Evolutionary conservation across 2,113 vertebrate genomes (phyloP).

Genomic region (Chaetops frenatus): DNA sequence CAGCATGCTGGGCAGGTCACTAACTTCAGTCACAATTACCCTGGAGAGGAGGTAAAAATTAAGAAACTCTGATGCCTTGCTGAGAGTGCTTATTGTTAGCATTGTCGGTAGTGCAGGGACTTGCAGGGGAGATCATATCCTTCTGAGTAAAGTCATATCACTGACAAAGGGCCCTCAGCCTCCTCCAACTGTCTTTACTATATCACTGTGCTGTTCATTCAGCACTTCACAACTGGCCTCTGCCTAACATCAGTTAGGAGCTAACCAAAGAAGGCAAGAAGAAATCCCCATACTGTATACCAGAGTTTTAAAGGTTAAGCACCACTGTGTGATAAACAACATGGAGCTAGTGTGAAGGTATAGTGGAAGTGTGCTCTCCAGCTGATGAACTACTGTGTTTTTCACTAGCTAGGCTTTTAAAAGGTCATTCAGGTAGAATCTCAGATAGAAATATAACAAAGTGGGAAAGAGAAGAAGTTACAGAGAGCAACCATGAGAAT

Average conservation of each 20-base stretch:
- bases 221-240: neutral
- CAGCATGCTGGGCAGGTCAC: neutral
- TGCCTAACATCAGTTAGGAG: neutral
- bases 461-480: neutral
- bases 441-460: neutral
- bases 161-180: neutral
- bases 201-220: neutral
- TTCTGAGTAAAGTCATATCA: neutral
- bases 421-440: neutral
- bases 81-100: neutral
- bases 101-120: neutral
- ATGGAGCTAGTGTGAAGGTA: rapidly evolving
- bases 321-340: neutral
- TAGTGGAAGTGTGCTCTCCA: neutral
- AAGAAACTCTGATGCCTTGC: neutral
- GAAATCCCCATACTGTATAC: neutral
- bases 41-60: neutral
- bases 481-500: neutral
- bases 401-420: neutral
- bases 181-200: rapidly evolving
- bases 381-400: neutral
- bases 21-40: neutral
- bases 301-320: neutral
- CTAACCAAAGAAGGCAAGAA: neutral
- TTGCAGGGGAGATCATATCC: neutral